Evolutionary conservation across 2,888 invertebrate genomes (phyloP).

Genomic region (Bombyx huttoni): DNA sequence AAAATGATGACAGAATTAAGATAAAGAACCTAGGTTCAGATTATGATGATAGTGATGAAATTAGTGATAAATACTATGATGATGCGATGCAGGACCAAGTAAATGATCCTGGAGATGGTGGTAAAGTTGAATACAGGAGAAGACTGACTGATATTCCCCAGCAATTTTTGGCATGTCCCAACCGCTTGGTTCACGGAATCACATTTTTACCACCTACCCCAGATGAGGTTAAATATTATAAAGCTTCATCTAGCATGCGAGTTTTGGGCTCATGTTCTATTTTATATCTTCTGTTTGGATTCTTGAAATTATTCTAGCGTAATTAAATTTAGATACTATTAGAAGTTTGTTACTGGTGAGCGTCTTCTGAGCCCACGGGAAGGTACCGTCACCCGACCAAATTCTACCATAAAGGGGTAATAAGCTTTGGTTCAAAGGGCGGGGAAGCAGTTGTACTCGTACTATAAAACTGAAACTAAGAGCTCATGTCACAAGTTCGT

Average conservation of each 20-base stretch:
- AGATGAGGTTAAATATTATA: slow-evolving; percentile 61
- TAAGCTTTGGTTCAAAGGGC: too few species aligned
- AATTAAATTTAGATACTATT: slow-evolving; percentile 8
- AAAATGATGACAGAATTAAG: slow-evolving; percentile 17
- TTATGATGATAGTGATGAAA: slow-evolving; percentile 39
- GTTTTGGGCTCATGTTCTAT: slow-evolving; percentile 9
- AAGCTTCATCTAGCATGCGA: slow-evolving; percentile 34
- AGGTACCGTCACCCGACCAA: too few species aligned
- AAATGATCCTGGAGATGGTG: slow-evolving; percentile 29
- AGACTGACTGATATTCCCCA: slow-evolving; percentile 48
- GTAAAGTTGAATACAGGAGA: slow-evolving; percentile 44
- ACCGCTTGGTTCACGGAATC: slow-evolving; percentile 42
- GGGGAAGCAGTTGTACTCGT: too few species aligned
- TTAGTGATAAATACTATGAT: slow-evolving; percentile 47
- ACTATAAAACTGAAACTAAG: too few species aligned
- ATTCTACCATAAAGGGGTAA: too few species aligned
- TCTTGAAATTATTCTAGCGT: slow-evolving; percentile 30
- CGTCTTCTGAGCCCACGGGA: too few species aligned
- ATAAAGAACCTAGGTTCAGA: slow-evolving; percentile 22
- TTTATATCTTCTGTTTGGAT: slow-evolving; percentile 8
- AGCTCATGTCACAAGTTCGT: too few species aligned
- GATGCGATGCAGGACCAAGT: slow-evolving; percentile 58
- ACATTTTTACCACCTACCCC: slow-evolving; percentile 56
- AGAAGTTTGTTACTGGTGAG: too few species aligned
- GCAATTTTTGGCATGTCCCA: slow-evolving; percentile 52